These are phyloP conservation scores for Aviceda subcristata DNA, from an alignment of 2,113 vertebrate species.

Conservation along the genomic window DNA sequence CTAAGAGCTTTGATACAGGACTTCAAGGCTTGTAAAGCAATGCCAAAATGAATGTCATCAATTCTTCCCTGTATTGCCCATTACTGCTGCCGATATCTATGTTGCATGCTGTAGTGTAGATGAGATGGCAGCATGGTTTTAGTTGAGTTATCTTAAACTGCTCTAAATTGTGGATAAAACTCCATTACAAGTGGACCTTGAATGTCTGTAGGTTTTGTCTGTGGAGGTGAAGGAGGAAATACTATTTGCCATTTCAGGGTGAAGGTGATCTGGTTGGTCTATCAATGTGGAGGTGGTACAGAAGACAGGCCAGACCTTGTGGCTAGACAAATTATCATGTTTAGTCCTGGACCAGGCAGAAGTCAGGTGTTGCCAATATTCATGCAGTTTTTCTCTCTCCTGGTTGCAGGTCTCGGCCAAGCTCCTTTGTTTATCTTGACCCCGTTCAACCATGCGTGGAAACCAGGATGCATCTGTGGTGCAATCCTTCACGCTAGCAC, in stretches of 20 bases:
- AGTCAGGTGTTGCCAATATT: not conserved
- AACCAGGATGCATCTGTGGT: accelerated
- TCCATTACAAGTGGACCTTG: accelerated
- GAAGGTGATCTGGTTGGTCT: not conserved
- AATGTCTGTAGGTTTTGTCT: not conserved
- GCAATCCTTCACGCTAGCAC: not conserved
- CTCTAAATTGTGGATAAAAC: not conserved
- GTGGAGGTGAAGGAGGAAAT: not conserved
- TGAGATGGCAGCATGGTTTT: not conserved
- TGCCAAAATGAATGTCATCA: not conserved
- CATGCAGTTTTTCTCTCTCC: not conserved
- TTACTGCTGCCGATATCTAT: not conserved
- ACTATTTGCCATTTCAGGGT: not conserved
- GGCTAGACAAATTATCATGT: not conserved
- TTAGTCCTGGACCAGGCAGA: not conserved
- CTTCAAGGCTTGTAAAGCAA: not conserved
- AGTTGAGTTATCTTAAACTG: not conserved
- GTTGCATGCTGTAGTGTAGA: not conserved
- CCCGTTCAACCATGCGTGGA: not conserved
- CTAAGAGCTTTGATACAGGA: not conserved
- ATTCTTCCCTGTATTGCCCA: not conserved
- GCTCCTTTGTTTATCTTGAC: not conserved
- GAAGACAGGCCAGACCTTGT: accelerated
- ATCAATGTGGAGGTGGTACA: accelerated
- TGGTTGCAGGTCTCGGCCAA: not conserved